These are phyloP conservation scores for Pelodiscus sinensis DNA, from an alignment of 2,113 vertebrate genomes.

Conservation along the genomic window DNA sequence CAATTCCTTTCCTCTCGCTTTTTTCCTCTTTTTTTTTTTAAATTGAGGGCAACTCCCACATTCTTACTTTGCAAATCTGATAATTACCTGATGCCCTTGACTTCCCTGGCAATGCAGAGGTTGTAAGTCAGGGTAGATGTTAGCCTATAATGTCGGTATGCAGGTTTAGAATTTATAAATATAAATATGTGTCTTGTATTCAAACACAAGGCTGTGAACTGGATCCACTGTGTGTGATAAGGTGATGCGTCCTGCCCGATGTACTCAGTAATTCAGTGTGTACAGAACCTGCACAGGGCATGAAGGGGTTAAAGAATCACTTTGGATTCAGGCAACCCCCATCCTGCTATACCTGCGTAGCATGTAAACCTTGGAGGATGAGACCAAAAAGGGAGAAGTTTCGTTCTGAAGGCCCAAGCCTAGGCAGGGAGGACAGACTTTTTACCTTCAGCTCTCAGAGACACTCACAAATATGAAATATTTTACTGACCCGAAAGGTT, in stretches of 20 bases:
- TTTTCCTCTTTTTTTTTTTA: not conserved
- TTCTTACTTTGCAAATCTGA: not conserved
- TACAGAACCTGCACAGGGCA: not conserved
- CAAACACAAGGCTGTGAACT: not conserved
- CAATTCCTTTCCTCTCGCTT: not conserved
- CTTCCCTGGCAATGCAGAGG: not conserved
- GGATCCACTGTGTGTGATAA: not conserved
- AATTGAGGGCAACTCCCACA: not conserved
- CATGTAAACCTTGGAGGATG: not conserved
- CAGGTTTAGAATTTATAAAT: not conserved
- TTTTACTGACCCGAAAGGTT: too few species aligned
- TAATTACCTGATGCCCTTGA: not conserved
- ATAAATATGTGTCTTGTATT: not conserved
- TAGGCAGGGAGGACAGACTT: not conserved
- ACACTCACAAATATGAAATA: not conserved
- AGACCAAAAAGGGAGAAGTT: not conserved
- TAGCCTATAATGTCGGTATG: not conserved
- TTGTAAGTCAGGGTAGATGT: not conserved
- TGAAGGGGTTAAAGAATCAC: not conserved
- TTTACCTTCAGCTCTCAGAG: not conserved
- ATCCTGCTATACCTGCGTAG: not conserved
- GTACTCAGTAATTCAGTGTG: not conserved
- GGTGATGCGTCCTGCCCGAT: accelerated
- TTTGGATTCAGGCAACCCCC: not conserved
- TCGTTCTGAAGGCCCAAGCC: not conserved